Evolutionary conservation across 2,797 vertebrate genomes (phyloP).

Genomic region (Taeniopygia guttata): DNA sequence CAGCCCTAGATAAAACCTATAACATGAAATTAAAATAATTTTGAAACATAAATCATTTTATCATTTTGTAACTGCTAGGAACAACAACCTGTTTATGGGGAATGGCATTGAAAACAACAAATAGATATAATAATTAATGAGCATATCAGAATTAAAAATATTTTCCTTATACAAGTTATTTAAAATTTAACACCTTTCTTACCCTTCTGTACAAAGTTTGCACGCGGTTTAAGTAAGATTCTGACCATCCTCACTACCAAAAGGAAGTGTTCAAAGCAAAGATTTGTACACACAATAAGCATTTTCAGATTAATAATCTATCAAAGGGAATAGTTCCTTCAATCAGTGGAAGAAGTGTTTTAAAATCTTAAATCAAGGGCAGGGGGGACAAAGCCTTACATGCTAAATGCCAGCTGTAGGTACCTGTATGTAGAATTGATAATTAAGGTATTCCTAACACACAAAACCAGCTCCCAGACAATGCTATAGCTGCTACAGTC

Average conservation of each 20-base stretch:
- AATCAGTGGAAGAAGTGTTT: slow-evolving; percentile 75
- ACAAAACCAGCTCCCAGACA: slow-evolving; percentile 73
- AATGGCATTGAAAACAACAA: slow-evolving; percentile 64
- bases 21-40: slow-evolving; percentile 15
- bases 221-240: slow-evolving; percentile 72
- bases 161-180: slow-evolving; percentile 77
- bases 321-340: slow-evolving; percentile 77
- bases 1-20: slow-evolving; percentile 27
- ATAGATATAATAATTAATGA: slow-evolving; percentile 78
- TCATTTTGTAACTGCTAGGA: slow-evolving; percentile 41
- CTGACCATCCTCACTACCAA: slow-evolving; percentile 67
- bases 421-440: slow-evolving; percentile 79
- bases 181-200: slow-evolving; percentile 77
- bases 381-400: slow-evolving; percentile 77
- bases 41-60: slow-evolving; percentile 61
- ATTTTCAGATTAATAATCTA: slow-evolving; percentile 75
- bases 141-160: slow-evolving; percentile 74
- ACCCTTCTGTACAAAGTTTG: slow-evolving; percentile 78
- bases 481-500: slow-evolving; percentile 75
- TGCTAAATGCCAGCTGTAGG: slow-evolving; percentile 79
- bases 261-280: slow-evolving; percentile 69
- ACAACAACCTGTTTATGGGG: slow-evolving; percentile 32
- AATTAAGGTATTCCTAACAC: slow-evolving; percentile 75
- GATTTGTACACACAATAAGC: slow-evolving; percentile 74
- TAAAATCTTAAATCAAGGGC: slow-evolving; percentile 70